Percentiles rank a stretch among this genome's conserved stretches.
Evolutionary conservation across 2,797 vertebrate species (phyloP).

Genomic region (Sebastes goodei): DNA sequence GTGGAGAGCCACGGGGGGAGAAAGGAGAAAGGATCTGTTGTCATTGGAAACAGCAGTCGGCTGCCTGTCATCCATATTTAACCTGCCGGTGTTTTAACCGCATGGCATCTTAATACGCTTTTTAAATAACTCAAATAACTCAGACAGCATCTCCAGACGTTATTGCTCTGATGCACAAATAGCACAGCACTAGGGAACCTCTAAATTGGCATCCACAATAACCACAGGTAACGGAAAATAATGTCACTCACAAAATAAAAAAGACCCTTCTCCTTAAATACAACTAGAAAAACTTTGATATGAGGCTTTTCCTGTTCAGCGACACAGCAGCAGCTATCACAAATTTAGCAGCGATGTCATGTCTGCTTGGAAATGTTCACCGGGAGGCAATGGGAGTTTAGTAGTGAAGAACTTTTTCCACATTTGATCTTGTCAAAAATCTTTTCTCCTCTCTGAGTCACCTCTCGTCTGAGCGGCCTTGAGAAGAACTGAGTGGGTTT

Average conservation of each 20-base stretch:
- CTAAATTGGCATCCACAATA: not conserved
- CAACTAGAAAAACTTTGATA: not conserved
- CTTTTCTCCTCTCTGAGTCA: slow-evolving; percentile 39
- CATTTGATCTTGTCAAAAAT: slow-evolving; percentile 32
- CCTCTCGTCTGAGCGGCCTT: slow-evolving; percentile 21
- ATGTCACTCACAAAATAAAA: not conserved
- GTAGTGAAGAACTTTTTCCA: not conserved
- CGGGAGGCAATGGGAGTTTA: not conserved
- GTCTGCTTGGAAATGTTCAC: not conserved
- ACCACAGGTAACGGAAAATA: not conserved
- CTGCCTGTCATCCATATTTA: slow-evolving; percentile 9
- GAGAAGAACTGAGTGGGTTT: slow-evolving; percentile 24
- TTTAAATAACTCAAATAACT: not conserved
- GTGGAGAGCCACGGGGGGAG: not conserved
- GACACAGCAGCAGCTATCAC: not conserved
- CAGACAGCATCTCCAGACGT: not conserved
- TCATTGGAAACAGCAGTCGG: slow-evolving; percentile 35
- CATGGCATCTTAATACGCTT: not conserved
- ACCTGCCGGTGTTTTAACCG: slow-evolving; percentile 19
- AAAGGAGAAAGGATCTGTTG: slow-evolving; percentile 21
- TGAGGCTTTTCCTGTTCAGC: not conserved
- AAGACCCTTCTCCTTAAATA: not conserved
- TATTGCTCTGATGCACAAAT: not conserved
- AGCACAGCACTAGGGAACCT: not conserved
- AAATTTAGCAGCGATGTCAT: not conserved